These are phyloP conservation scores for Neodiprion virginianus DNA, from an alignment of 1,140 invertebrate species.

Conservation along the genomic window DNA sequence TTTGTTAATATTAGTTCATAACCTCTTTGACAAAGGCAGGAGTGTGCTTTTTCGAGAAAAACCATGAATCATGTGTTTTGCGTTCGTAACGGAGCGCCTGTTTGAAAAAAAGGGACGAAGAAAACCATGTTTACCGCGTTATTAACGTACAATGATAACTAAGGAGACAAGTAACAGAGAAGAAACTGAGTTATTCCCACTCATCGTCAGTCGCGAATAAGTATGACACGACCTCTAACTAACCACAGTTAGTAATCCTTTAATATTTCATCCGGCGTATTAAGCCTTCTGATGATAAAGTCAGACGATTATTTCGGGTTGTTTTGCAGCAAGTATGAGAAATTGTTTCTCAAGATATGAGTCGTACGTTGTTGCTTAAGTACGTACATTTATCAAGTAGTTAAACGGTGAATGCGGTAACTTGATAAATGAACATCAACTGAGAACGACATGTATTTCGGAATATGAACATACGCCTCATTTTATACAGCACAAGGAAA, in stretches of 20 bases:
- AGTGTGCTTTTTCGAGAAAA: no score
- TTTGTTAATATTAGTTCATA: no score
- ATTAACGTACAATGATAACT: no score
- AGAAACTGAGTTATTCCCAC: background rate
- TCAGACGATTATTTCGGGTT: background rate
- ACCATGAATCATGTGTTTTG: no score
- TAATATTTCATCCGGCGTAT: background rate
- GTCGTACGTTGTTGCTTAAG: background rate
- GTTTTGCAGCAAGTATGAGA: slow-evolving; percentile 3
- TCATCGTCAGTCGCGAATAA: background rate
- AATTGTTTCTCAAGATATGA: slow-evolving; percentile 7
- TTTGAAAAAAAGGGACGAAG: no score
- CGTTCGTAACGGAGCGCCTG: no score
- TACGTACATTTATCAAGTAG: background rate
- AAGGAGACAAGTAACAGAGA: background rate
- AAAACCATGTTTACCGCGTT: no score
- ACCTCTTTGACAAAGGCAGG: no score
- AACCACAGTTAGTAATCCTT: background rate
- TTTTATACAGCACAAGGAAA: background rate
- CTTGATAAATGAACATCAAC: background rate
- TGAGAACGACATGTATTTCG: background rate
- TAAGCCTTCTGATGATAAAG: background rate
- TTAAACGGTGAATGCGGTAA: background rate
- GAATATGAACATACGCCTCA: background rate
- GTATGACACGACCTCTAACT: background rate